Base-by-base conservation (phyloP, 2,113 vertebrate species). In the Leptosomus discolor region DNA sequence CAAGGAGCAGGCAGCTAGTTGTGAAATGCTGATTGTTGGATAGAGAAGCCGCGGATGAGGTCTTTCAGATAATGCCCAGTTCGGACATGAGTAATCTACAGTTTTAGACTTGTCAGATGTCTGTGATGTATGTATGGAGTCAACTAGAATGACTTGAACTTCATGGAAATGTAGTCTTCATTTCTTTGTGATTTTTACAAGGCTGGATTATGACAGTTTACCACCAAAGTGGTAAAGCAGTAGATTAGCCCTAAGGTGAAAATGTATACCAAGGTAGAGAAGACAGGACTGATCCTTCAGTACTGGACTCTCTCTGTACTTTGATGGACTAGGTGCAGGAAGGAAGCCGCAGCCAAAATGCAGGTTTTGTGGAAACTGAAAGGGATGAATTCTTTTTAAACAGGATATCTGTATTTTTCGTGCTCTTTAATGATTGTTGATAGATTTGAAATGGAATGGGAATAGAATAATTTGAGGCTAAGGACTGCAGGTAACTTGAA, bases 401-500 rank as follows among this genome's bases (percentile, higher is more conserved):
- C 3, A 2, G 3, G n/a, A 79, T 86, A 17, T 65, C 57, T 94
- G 5, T 93, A 61, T 68, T 75, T 92, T 73, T 95, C 58, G 29
- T 90, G 64, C 20, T 39, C 29, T 81, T 69, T 71, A 46, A 60
- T 15, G 14, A 81, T 90, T 93, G 14, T 58, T 85, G 43, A 37
- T 88, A 71, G 23, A n/a, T 92, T 91, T 93, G 37, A 83, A 88
- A 70, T 73, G 26, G 19, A 61, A 46, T 0, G 2, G 22, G 22
- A 74, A n/a, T 57, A 70, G 53, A 94, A 60, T 80, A 76, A 73
- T 80, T 90, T 85, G 50, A 88, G 57, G 32, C 34, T 71, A 68
- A 95, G 36, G 21, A 68, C 63, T 78, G 36, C 60, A 87, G 65
- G 76, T 85, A 96, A 83, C 54, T 76, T 92, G 74, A 96, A 95